Evolutionary conservation across 2,113 vertebrate genomes (phyloP).

Genomic region (Diadophis punctatus): DNA sequence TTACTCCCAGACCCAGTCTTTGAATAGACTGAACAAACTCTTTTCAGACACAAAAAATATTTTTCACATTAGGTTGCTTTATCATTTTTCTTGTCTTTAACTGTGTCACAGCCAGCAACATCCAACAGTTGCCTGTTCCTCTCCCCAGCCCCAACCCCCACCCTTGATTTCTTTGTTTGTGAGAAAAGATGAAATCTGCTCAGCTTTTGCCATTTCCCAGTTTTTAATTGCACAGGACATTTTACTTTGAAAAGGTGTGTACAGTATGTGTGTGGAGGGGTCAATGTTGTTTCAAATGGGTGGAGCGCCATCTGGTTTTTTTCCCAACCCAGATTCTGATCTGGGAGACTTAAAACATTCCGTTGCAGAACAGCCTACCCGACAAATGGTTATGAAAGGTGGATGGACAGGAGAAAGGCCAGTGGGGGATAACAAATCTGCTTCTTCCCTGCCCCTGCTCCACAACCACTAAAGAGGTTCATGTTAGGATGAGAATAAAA

Average conservation of each 20-base stretch:
- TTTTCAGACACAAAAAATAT: background rate
- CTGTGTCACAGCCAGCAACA: background rate
- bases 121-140: background rate
- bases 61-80: background rate
- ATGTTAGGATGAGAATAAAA: no score
- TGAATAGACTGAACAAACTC: background rate
- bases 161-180: background rate
- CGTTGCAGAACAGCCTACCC: background rate
- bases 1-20: background rate
- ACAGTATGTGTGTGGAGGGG: rapidly evolving
- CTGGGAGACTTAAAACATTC: rapidly evolving
- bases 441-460: background rate
- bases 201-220: background rate
- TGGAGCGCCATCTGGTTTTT: background rate
- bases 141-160: no score
- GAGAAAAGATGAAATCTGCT: background rate
- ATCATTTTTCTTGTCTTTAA: background rate
- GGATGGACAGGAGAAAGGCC: background rate
- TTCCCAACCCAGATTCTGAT: rapidly evolving
- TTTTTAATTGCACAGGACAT: background rate
- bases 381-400: background rate
- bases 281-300: background rate
- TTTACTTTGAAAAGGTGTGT: background rate
- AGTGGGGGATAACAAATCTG: background rate
- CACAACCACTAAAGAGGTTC: background rate